Conservation (phyloP, 2,113 vertebrate genomes). For the Eclectus roratus region DNA sequence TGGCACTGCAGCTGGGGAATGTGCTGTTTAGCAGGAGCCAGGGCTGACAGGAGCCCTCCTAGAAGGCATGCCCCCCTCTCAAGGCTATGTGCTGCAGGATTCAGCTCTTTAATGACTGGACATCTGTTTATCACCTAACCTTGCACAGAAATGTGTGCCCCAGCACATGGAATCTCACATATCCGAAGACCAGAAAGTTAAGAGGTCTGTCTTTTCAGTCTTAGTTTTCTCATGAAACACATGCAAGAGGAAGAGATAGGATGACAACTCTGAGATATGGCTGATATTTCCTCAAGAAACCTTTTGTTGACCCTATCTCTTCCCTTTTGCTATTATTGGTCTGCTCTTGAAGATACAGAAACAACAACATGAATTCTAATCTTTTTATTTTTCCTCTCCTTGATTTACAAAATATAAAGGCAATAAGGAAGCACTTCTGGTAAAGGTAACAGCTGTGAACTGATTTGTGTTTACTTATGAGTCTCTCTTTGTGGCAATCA, state of each 20-base stretch:
- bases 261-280: not conserved
- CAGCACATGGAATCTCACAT: not conserved
- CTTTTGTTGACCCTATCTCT: not conserved
- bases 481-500: not conserved
- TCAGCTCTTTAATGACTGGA: not conserved
- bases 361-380: not conserved
- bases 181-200: not conserved
- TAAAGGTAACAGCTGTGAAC: not conserved
- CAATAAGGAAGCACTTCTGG: not conserved
- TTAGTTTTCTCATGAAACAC: not conserved
- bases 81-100: not conserved
- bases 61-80: not conserved
- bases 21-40: not conserved
- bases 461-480: not conserved
- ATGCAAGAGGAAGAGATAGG: not conserved
- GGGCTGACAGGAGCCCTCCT: not conserved
- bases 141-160: not conserved
- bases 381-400: not conserved
- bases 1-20: conserved; percentile 45
- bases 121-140: not conserved
- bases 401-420: not conserved
- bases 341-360: not conserved
- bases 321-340: not conserved
- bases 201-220: not conserved
- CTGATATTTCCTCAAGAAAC: not conserved